Evolutionary conservation across 1,140 invertebrate genomes (phyloP).

Genomic region (Ectropis grisescens): DNA sequence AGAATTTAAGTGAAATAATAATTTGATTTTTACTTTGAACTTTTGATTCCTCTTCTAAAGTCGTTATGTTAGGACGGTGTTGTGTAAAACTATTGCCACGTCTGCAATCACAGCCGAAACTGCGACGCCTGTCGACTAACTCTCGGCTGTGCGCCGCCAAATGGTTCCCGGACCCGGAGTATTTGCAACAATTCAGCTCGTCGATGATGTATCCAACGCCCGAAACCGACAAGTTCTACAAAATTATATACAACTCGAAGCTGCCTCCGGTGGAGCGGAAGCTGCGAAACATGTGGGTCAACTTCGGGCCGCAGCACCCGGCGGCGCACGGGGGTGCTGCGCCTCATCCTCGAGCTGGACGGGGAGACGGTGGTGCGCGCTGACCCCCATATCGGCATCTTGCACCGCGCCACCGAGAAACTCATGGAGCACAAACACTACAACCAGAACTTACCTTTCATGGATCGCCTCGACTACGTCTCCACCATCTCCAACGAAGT

Average conservation of each 20-base stretch:
- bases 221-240: conserved; percentile 36
- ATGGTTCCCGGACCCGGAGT: conserved; percentile 56
- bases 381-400: conserved; percentile 97
- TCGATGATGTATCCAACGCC: conserved; percentile 71
- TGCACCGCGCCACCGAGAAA: conserved; percentile 98
- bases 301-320: conserved; percentile 99
- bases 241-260: conserved; percentile 30
- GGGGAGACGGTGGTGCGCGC: conserved; percentile 91
- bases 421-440: conserved; percentile 99
- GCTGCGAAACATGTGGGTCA: conserved; percentile 87
- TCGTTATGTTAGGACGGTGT: conserved; percentile 1
- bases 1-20: no score
- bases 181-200: conserved; percentile 70
- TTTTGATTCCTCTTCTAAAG: conserved; percentile 1
- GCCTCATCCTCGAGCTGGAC: conserved; percentile 93
- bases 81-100: conserved; percentile 1
- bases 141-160: neutral
- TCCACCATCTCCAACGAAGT: conserved; percentile 99
- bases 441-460: conserved; percentile 95
- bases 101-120: no score
- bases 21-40: no score
- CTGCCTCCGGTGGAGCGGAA: conserved; percentile 72
- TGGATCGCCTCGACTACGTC: conserved; percentile 98
- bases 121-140: neutral
- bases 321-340: conserved; percentile 98